phyloP scores from a whole-genome alignment of 2,888 invertebrate species.

The Vanessa cardui region DNA sequence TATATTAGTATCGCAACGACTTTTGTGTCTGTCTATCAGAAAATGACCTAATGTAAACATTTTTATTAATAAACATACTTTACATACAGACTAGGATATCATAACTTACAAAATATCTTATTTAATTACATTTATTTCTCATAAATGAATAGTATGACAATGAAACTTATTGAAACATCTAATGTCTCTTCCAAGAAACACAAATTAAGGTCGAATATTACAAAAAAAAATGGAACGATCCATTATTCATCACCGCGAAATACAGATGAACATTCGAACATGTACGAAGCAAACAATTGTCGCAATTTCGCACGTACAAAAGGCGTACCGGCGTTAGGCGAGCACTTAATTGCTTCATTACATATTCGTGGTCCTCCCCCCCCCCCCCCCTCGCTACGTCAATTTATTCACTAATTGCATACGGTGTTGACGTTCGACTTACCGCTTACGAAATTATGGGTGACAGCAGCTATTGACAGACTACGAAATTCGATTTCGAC shows the following conservation, averaged over 20 bases:
- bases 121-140: too few relatives aligned
- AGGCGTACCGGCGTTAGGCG: slow-evolving; percentile 43
- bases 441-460: slow-evolving; percentile 36
- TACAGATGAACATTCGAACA: slow-evolving; percentile 17
- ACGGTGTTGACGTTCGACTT: slow-evolving; percentile 44
- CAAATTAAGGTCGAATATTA: not conserved
- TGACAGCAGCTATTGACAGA: slow-evolving; percentile 23
- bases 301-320: slow-evolving; percentile 44
- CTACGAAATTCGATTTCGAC: slow-evolving; percentile 18
- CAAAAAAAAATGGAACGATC: slow-evolving; percentile 2
- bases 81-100: too few relatives aligned
- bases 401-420: slow-evolving; percentile 49
- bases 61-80: too few relatives aligned
- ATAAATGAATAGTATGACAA: too few relatives aligned
- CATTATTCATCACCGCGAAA: slow-evolving; percentile 14
- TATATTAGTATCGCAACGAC: too few relatives aligned
- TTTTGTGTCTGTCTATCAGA: too few relatives aligned
- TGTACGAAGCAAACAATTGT: slow-evolving; percentile 42
- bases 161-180: not conserved
- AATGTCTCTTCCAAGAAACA: not conserved
- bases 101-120: too few relatives aligned
- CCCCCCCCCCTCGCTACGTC: slow-evolving; percentile 44
- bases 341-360: slow-evolving; percentile 62
- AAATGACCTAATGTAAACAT: too few relatives aligned
- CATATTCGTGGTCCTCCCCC: slow-evolving; percentile 49